phyloP scores from a whole-genome alignment of 2,113 vertebrate genomes.

The Corydoras sp. region DNA sequence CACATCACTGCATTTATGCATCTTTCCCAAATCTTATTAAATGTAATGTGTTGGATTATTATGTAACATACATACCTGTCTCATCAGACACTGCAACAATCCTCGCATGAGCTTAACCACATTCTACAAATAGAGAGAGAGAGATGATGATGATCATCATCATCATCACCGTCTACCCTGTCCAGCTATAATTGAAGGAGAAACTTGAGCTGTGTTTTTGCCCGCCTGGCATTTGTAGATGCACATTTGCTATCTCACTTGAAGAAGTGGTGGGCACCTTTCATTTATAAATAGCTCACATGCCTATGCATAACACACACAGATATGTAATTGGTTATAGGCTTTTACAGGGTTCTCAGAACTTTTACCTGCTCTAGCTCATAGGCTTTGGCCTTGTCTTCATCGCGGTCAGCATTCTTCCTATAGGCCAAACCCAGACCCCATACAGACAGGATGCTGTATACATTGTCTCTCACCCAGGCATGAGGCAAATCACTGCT shows the following conservation, averaged over 20 bases:
- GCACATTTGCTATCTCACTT: neutral
- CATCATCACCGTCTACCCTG: neutral
- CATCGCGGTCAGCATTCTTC: constrained; percentile 89
- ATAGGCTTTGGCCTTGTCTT: constrained; percentile 94
- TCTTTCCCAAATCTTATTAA: neutral
- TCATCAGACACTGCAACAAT: constrained; percentile 85
- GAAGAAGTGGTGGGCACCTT: neutral
- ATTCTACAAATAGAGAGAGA: constrained; percentile 67
- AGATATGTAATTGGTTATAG: neutral
- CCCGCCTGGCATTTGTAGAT: constrained; percentile 33
- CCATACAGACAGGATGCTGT: constrained; percentile 88
- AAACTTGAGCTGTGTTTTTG: constrained; percentile 36
- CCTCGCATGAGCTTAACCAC: constrained; percentile 96
- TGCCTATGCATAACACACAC: neutral
- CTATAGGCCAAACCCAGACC: constrained; percentile 91
- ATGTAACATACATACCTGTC: constrained; percentile 72
- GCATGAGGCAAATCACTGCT: constrained; percentile 78
- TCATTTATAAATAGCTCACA: constrained; percentile 13
- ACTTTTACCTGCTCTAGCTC: constrained; percentile 85
- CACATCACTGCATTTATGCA: neutral
- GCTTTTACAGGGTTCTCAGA: too few relatives aligned
- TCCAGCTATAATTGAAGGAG: constrained; percentile 30
- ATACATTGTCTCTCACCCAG: constrained; percentile 95
- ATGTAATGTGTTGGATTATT: neutral
- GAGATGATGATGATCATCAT: constrained; percentile 61